Base-by-base conservation (phyloP, 2,797 vertebrate species). In the Crenichthys baileyi region DNA sequence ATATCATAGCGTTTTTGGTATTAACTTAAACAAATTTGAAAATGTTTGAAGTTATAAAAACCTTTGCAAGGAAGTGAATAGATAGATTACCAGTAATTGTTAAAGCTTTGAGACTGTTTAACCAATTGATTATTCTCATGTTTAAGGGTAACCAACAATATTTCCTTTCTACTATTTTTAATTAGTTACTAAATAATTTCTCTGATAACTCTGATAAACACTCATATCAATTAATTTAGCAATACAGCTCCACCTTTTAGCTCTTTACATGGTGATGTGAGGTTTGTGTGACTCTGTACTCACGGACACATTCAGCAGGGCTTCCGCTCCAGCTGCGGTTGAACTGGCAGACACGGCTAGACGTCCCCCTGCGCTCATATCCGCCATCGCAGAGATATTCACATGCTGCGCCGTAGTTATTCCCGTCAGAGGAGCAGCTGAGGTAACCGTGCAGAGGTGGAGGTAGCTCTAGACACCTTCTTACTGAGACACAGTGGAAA, bases 361-460 rank as follows among this genome's bases (percentile, higher is more conserved):
- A 79, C 1, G 83, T 73, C 3, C 98, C 98, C 75, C 89, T 95
- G 50, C 91, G 95, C 78, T 99, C 98, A 1, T 96, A 96, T 75
- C 98, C 97, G 36, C 96, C 95, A 0, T 98, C 96, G 16, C 98
- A 99, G 80, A 94, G 91, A 83, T 98, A 97, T 85, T 98, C 97
- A 82, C 98, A 99, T 3, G 87, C 91, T 2, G 98, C 97, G 0
- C 98, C 98, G 0, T 97, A 99, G 94, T 98, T 98, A 85, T 97
- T 96, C 55, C 95, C 90, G 0, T 95, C 96, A 0, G 97, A 97
- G 74, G 96, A 96, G 85, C 98, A 99, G 86, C 93, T 96, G 85
- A 99, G 82, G 90, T 95, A 96, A 20, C 98, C 97, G 0, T 99
- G 96, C 85, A 97, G 87, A 0, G 97, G 97, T 0, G 96, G 85